These are phyloP conservation scores for Scolopax mira DNA, from an alignment of 2,113 vertebrate species.

Conservation along the genomic window DNA sequence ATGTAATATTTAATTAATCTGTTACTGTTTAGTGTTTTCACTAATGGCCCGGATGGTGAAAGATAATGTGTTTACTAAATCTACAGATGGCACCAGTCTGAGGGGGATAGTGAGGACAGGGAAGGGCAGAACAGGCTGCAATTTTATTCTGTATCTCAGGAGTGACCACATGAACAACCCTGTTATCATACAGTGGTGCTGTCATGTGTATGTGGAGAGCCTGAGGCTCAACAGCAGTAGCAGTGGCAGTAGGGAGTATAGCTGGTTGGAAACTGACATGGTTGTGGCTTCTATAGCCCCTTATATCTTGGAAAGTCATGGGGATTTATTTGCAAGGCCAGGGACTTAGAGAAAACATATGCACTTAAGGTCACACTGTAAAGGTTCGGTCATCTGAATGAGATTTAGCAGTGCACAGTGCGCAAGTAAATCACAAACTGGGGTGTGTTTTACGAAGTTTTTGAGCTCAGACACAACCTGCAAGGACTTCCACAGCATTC, in stretches of 20 bases:
- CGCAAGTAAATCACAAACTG: not conserved
- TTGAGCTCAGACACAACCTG: not conserved
- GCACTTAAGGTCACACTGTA: not conserved
- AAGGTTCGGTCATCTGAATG: not conserved
- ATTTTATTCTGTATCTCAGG: not conserved
- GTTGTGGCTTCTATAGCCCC: not conserved
- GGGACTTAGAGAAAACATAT: not conserved
- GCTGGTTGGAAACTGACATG: not conserved
- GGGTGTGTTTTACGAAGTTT: not conserved
- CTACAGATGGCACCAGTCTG: not conserved
- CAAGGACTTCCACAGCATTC: not conserved
- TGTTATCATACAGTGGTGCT: not conserved
- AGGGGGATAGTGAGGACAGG: not conserved
- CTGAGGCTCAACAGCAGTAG: not conserved
- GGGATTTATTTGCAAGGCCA: not conserved
- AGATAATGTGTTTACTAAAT: not conserved
- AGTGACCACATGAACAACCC: not conserved
- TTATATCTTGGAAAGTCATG: not conserved
- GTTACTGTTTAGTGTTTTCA: not conserved
- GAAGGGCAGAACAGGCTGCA: not conserved
- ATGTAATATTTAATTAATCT: not conserved
- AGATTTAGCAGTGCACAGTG: not conserved
- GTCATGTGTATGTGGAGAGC: rapidly evolving
- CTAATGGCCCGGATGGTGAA: not conserved
- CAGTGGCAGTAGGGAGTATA: not conserved